phyloP scores from a whole-genome alignment of 2,113 vertebrate genomes.

The Zootoca vivipara region DNA sequence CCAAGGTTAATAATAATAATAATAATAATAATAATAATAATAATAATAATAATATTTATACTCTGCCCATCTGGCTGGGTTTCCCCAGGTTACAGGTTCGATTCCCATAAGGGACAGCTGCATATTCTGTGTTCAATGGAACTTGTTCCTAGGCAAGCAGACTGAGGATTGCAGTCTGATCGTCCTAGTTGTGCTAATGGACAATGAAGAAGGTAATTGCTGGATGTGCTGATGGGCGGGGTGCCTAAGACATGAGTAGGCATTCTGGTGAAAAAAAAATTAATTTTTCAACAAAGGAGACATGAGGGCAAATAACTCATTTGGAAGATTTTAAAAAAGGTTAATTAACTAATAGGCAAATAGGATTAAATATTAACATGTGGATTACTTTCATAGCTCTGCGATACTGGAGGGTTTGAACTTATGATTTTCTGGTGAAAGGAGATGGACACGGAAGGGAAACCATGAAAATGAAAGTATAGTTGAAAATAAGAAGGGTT shows the following conservation, averaged over 20 bases:
- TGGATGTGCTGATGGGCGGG: background rate
- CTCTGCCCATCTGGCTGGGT: too few species aligned
- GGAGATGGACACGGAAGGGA: background rate
- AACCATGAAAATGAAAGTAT: constrained; percentile 16
- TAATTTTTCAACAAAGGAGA: constrained; percentile 27
- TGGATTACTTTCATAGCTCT: constrained; percentile 5
- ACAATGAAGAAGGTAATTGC: background rate
- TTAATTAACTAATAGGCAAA: constrained; percentile 12
- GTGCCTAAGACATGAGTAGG: constrained; percentile 8
- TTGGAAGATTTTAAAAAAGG: background rate
- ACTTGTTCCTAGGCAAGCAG: background rate
- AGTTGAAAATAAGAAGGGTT: constrained; percentile 6
- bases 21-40: too few species aligned
- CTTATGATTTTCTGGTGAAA: background rate
- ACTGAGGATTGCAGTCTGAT: background rate
- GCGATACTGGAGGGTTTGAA: constrained; percentile 7
- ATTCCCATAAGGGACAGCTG: too few species aligned
- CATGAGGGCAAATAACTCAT: constrained; percentile 17
- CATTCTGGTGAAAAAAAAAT: background rate
- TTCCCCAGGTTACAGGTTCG: too few species aligned
- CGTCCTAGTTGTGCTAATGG: background rate
- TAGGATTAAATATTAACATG: constrained; percentile 6
- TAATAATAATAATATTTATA: too few species aligned
- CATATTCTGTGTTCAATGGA: background rate
- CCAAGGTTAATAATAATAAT: too few species aligned